phyloP scores from a whole-genome alignment of 2,797 vertebrate species.

The Hoplostethus atlanticus region DNA sequence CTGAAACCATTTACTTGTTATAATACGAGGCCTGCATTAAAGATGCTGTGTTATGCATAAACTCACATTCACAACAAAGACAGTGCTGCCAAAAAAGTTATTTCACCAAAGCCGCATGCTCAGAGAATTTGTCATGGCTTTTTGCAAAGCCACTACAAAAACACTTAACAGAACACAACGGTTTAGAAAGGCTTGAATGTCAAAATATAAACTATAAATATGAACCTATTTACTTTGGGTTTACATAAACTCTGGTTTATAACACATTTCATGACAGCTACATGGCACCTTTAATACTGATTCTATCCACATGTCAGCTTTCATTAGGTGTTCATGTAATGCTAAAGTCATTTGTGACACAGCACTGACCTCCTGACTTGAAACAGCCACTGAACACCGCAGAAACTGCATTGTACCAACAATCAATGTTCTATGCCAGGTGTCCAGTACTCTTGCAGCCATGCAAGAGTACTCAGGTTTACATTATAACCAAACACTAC shows the following conservation, averaged over 20 bases:
- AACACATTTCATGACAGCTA: no score
- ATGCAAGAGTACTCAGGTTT: no score
- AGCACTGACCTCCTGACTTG: background rate
- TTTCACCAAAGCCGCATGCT: constrained; percentile 44
- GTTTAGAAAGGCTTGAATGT: background rate
- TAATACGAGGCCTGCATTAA: constrained; percentile 30
- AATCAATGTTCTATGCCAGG: background rate
- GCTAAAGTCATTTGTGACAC: constrained; percentile 16
- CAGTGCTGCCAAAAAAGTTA: constrained; percentile 32
- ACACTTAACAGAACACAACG: background rate
- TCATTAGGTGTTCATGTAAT: constrained; percentile 3
- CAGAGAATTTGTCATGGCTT: constrained; percentile 7
- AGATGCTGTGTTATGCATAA: constrained; percentile 27
- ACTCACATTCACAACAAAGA: constrained; percentile 53
- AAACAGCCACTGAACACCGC: background rate
- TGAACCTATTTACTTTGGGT: background rate
- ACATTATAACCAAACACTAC: no score
- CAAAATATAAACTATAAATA: background rate
- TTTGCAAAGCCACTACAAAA: background rate
- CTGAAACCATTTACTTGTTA: constrained; percentile 51
- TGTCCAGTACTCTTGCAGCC: no score
- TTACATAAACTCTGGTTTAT: background rate
- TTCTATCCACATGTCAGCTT: background rate
- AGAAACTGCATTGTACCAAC: no score
- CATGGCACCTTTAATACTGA: background rate